Evolutionary conservation across 2,113 vertebrate genomes (phyloP), one percentile per base, ranked within the genome.

Genomic region (Centropus unirufus): DNA sequence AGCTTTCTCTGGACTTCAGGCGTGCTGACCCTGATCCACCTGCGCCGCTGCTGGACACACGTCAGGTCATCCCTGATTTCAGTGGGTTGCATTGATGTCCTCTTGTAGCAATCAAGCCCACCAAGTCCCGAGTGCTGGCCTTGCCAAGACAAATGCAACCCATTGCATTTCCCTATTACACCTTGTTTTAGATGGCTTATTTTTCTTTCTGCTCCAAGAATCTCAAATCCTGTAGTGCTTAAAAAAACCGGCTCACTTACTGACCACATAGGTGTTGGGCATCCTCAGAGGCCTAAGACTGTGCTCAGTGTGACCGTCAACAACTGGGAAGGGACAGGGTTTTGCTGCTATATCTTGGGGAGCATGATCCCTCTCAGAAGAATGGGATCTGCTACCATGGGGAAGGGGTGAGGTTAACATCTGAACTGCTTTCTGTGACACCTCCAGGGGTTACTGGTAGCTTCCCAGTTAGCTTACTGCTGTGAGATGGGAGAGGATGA

Each of bases 271-370:
- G 39, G 44, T 52, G 29, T 0, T 5, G 40, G 30, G 40, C 23
- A 47, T 12, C 2, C 4, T 51, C 26, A 32, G 52, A 51, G 24
- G 8, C 11, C 5, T 8, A 5, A 10, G 24, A 16, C 12, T 0
- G 1, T 39, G 42, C 21, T 62, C 52, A 10, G 27, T 5, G 39
- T 58, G 57, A 6, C n/a, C 2, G 1, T 40, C 54, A 92, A 46
- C 17, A 21, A 2, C 18, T 34, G 21, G 34, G 32, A 55, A 49
- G 2, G 3, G 49, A 8, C 32, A 81, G 68, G 51, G 17, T 29
- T 47, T 39, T 58, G 17, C 49, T 49, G 26, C 20, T 3, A 2
- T 19, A 21, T 11, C 19, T 51, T 30, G 57, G 26, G 36, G 46
- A 74, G 62, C 42, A 77, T 2, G 0, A 24, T 26, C 19, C n/a